These are phyloP conservation scores for Falco berigora DNA, from an alignment of 2,797 vertebrate species.

Conservation along the genomic window DNA sequence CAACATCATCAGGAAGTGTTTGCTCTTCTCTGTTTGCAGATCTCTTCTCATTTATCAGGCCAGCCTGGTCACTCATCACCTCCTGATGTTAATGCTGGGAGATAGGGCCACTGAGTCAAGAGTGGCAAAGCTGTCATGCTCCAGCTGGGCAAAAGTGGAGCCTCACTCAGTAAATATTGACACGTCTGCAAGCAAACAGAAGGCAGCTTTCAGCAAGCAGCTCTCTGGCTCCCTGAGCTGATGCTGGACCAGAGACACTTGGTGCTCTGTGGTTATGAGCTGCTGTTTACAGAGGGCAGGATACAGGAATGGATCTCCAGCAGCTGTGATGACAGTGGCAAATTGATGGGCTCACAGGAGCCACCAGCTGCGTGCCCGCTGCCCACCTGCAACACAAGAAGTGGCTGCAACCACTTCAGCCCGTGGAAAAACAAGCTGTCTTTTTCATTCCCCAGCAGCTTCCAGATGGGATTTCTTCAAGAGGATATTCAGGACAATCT, in stretches of 20 bases:
- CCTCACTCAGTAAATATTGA: slow-evolving; percentile 66
- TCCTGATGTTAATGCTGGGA: slow-evolving; percentile 55
- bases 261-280: slow-evolving; percentile 17
- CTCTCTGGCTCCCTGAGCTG: slow-evolving; percentile 18
- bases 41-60: slow-evolving; percentile 51
- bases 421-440: slow-evolving; percentile 13
- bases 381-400: slow-evolving; percentile 31
- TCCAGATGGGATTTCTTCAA: background rate
- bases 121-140: slow-evolving; percentile 53
- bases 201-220: slow-evolving; percentile 55
- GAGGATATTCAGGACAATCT: background rate
- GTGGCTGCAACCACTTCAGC: slow-evolving; percentile 10
- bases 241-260: slow-evolving; percentile 29
- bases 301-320: slow-evolving; percentile 48
- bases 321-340: slow-evolving; percentile 52
- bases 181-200: slow-evolving; percentile 49
- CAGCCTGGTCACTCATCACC: slow-evolving; percentile 58
- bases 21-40: slow-evolving; percentile 54
- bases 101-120: slow-evolving; percentile 40
- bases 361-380: slow-evolving; percentile 1
- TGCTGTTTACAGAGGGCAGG: slow-evolving; percentile 39
- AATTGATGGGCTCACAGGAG: slow-evolving; percentile 15
- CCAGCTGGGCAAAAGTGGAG: slow-evolving; percentile 57
- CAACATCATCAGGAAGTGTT: slow-evolving; percentile 42
- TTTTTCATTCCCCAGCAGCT: background rate